Evolutionary conservation across 2,888 invertebrate species (phyloP), one percentile per base, ranked within the genome.

Genomic region (Ectemnius lituratus): DNA sequence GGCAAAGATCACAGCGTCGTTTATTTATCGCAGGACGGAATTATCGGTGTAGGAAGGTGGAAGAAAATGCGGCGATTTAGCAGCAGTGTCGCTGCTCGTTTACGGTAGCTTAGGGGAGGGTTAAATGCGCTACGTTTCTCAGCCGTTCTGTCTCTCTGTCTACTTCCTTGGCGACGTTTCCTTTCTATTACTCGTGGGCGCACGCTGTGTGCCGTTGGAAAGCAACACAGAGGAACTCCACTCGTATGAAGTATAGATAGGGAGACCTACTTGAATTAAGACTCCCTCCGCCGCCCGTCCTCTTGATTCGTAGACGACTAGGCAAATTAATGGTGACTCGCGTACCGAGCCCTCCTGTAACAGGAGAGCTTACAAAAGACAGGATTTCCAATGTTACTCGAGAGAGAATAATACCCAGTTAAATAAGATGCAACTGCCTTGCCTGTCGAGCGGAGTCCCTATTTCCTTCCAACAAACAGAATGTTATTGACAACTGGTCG

Each of bases 61-160:
- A n/a, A 67, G 67, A 47, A 16, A 47, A 52, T 8, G 67, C n/a
- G 49, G 67, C 49, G 60, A 67, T 61, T 67, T 67, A 60, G n/a
- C 27, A 14, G n/a, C 46, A 27, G 37, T 28, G 52, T 49, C 59
- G 16, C 49, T 47, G 47, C 16, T 67, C 58, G 67, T 60, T 67
- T 66, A 59, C 49, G 52, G 4, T 16, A 16, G 16, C 45, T 47
- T 60, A 46, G 49, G 23, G 27, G 52, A 49, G 49, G 57, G 49
- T 49, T 60, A 67, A 67, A 67, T 28, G 37, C 67, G 49, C 59
- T 28, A 6, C 67, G 67, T 60, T 59, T 66, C 57, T 57, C 65
- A 60, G 8, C 37, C 37, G 37, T 2, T 37, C 37, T 37, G 37
- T 37, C 37, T 37, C 37, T 37, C 37, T 37, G 37, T 37, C 37